Evolutionary conservation across 2,113 vertebrate genomes (phyloP).

Genomic region (Vulpes vulpes): DNA sequence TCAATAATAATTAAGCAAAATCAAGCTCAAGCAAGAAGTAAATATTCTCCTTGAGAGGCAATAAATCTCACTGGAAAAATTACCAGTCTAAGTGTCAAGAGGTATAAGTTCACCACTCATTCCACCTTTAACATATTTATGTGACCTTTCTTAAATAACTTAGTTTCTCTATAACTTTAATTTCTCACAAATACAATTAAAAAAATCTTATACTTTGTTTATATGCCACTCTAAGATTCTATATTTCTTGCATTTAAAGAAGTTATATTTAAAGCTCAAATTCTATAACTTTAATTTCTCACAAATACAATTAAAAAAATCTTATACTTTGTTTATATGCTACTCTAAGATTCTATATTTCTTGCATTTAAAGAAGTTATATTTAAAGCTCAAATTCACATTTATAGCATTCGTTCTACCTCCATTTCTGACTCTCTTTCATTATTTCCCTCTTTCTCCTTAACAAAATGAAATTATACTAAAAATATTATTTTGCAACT

Average conservation of each 20-base stretch:
- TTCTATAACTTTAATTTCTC: background rate
- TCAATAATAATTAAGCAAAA: slow-evolving; percentile 12
- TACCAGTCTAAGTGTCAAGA: background rate
- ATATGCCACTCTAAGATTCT: background rate
- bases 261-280: background rate
- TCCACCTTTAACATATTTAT: background rate
- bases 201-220: background rate
- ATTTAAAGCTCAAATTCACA: background rate
- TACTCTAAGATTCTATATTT: background rate
- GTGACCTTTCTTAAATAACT: background rate
- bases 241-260: background rate
- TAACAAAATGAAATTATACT: background rate
- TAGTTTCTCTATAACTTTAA: background rate
- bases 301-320: background rate
- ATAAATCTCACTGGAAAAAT: background rate
- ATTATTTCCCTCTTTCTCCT: background rate
- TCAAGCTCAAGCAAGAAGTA: background rate
- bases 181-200: background rate
- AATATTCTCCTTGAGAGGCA: background rate
- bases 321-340: background rate
- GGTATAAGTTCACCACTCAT: background rate
- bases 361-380: background rate
- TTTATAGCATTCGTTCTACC: background rate
- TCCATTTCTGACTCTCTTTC: background rate
- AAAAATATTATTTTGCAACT: background rate